Conservation (phyloP, 2,888 invertebrate species). For the Chrysolina oricalcia region DNA sequence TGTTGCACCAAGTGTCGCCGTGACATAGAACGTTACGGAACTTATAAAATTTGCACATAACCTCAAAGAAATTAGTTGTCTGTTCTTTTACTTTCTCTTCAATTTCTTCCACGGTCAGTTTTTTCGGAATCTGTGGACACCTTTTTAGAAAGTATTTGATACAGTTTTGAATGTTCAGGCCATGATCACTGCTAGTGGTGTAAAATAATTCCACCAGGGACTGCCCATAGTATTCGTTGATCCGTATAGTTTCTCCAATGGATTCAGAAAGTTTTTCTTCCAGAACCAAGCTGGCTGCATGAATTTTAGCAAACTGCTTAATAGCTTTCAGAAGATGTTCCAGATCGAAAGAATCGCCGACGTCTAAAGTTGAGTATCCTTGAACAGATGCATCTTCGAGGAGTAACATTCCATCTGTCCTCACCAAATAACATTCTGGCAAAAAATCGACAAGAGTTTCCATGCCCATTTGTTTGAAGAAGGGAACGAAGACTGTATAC, state of each 20-base stretch:
- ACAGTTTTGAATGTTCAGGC: neutral
- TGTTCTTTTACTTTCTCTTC: neutral
- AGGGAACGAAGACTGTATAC: neutral
- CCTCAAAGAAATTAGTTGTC: neutral
- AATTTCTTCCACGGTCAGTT: neutral
- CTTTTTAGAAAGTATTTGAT: neutral
- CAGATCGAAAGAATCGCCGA: neutral
- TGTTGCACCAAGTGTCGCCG: constrained; percentile 16
- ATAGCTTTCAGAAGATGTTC: neutral
- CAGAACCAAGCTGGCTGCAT: neutral
- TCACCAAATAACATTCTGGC: neutral
- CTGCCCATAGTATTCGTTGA: neutral
- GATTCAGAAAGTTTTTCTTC: neutral
- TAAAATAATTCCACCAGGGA: neutral
- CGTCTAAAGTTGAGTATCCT: constrained; percentile 2
- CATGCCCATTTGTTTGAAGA: neutral
- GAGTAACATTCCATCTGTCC: neutral
- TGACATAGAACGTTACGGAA: neutral
- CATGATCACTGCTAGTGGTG: no score
- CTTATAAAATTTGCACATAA: neutral
- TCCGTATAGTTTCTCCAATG: neutral
- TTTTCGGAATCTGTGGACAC: neutral
- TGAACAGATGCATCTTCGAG: neutral
- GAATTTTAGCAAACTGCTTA: neutral
- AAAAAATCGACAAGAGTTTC: neutral